Percentiles rank a stretch among this genome's conserved stretches.
These are phyloP conservation scores for Leucophenga maculata DNA, from an alignment of 2,888 invertebrate genomes.

Conservation along the genomic window DNA sequence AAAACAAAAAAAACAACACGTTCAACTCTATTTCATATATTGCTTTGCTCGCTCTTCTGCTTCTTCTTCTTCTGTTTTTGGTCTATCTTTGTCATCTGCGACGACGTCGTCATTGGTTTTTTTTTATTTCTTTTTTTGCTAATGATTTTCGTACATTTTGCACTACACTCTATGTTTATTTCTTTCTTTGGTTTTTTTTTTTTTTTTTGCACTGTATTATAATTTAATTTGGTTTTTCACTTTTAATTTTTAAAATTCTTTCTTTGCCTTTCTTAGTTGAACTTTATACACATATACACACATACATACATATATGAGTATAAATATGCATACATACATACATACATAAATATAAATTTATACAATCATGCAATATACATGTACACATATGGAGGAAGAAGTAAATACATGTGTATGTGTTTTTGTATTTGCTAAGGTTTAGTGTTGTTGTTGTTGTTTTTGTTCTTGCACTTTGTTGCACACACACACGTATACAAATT, in stretches of 20 bases:
- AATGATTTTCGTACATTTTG: too few species aligned
- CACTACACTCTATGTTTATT: not conserved
- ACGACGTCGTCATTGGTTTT: too few species aligned
- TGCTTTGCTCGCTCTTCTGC: too few species aligned
- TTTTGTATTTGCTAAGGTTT: not conserved
- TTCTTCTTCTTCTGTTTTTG: too few species aligned
- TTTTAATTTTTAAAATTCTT: too few species aligned
- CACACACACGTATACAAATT: too few species aligned
- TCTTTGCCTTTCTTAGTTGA: not conserved
- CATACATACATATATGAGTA: conserved; percentile 12
- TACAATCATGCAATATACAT: conserved; percentile 11
- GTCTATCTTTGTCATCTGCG: too few species aligned
- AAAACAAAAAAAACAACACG: too few species aligned
- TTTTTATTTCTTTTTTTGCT: too few species aligned
- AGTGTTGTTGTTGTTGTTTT: too few species aligned
- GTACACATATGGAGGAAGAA: not conserved
- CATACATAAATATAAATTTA: conserved; percentile 24
- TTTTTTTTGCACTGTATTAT: conserved; percentile 34
- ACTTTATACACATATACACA: not conserved
- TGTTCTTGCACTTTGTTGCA: too few species aligned
- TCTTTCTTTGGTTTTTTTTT: conserved; percentile 38
- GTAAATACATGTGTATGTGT: conserved; percentile 6
- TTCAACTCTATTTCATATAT: too few species aligned
- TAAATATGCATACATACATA: not conserved
- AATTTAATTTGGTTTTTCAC: not conserved